Evolutionary conservation across 2,888 invertebrate genomes (phyloP).

Genomic region (Microctonus aethiopoides): DNA sequence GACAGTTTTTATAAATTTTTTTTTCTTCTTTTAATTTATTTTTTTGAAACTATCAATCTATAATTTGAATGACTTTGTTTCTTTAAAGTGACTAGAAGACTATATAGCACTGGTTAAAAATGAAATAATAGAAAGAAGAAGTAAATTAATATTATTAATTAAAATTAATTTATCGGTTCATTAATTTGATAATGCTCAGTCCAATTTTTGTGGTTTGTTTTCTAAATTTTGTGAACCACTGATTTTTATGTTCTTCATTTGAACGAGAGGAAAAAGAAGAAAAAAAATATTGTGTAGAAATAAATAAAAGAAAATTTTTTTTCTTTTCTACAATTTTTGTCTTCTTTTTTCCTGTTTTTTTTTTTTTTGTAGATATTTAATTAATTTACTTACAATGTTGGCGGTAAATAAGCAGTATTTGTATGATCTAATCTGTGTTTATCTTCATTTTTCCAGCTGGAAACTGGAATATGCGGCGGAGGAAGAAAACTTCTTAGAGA

Average conservation of each 20-base stretch:
- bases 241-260: constrained; percentile 52
- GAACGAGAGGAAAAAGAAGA: constrained; percentile 37
- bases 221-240: constrained; percentile 60
- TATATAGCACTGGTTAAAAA: constrained; percentile 47
- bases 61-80: constrained; percentile 52
- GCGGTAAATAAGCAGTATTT: constrained; percentile 54
- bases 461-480: constrained; percentile 88
- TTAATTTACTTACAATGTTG: constrained; percentile 54
- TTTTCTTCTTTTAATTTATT: constrained; percentile 5
- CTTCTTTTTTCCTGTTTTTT: constrained; percentile 10
- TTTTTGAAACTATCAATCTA: constrained; percentile 36
- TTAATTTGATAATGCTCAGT: constrained; percentile 51
- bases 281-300: constrained; percentile 6
- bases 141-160: neutral
- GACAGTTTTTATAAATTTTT: no score
- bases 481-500: constrained; percentile 86
- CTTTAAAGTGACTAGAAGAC: constrained; percentile 61
- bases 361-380: neutral
- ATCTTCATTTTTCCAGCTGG: constrained; percentile 91
- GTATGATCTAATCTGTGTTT: constrained; percentile 71
- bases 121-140: neutral
- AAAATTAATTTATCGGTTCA: no score
- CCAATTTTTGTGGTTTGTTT: constrained; percentile 63
- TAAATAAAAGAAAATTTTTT: neutral
- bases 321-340: neutral